Evolutionary conservation across 1,140 invertebrate genomes (phyloP).

Genomic region (Lepidurus packardi): DNA sequence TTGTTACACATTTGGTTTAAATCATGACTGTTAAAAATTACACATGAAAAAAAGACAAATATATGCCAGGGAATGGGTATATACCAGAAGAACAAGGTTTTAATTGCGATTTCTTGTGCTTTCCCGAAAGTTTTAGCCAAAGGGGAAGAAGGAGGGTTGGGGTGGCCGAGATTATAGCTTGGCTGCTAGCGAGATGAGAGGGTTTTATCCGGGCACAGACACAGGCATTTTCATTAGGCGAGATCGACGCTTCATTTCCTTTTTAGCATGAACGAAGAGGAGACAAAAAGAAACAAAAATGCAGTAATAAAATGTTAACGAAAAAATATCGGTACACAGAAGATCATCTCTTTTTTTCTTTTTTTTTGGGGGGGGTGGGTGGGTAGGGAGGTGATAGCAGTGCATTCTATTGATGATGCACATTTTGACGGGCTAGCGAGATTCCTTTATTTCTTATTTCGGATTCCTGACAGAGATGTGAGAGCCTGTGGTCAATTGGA

Average conservation of each 20-base stretch:
- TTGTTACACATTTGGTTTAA: too few relatives aligned
- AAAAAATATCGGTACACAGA: background rate
- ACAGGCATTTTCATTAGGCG: constrained; percentile 15
- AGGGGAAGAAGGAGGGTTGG: background rate
- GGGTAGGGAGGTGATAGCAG: too few relatives aligned
- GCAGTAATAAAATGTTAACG: background rate
- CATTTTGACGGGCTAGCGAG: too few relatives aligned
- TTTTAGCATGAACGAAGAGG: background rate
- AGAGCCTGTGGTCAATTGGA: too few relatives aligned
- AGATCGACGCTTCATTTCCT: constrained; percentile 18
- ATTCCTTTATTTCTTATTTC: too few relatives aligned
- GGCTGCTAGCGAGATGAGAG: background rate
- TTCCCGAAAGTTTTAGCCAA: background rate
- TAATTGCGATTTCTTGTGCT: background rate
- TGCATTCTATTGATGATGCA: too few relatives aligned
- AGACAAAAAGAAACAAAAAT: background rate
- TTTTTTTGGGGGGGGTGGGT: too few relatives aligned
- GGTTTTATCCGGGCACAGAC: background rate
- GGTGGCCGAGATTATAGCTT: constrained; percentile 10
- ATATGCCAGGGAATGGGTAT: background rate
- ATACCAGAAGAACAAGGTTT: background rate
- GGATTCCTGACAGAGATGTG: too few relatives aligned
- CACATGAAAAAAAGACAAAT: background rate
- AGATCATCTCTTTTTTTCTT: too few relatives aligned
- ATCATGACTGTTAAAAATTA: background rate